phyloP scores from a whole-genome alignment of 2,797 vertebrate species.

The Smutsia temminckii region DNA sequence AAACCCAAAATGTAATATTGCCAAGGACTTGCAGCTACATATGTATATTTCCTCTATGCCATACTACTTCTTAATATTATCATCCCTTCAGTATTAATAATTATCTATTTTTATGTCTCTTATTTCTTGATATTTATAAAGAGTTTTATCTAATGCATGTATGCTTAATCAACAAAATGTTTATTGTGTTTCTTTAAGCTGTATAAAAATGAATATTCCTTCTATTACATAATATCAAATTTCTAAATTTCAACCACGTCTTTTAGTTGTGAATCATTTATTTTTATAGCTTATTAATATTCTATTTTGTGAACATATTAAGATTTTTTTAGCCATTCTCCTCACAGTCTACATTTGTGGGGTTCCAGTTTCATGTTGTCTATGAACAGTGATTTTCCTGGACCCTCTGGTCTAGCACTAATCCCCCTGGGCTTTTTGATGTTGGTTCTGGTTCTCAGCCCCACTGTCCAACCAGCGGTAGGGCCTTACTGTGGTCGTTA shows the following conservation, averaged over 20 bases:
- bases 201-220: not conserved
- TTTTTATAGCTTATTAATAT: not conserved
- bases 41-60: not conserved
- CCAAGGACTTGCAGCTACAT: not conserved
- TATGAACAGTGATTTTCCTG: not conserved
- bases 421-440: not conserved
- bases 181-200: not conserved
- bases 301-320: not conserved
- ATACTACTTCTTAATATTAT: not conserved
- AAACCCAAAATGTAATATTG: not conserved
- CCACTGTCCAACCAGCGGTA: not conserved
- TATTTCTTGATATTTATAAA: not conserved
- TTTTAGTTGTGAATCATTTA: not conserved
- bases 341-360: not conserved
- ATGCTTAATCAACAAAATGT: not conserved
- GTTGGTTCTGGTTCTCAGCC: not conserved
- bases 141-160: not conserved
- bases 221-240: not conserved
- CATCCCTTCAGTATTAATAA: not conserved
- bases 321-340: not conserved
- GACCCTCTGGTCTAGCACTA: not conserved
- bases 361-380: not conserved
- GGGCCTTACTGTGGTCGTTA: not conserved
- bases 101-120: not conserved
- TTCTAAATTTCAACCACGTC: not conserved